Base-by-base conservation (phyloP, 2,113 vertebrate genomes). In the Sardina pilchardus region DNA sequence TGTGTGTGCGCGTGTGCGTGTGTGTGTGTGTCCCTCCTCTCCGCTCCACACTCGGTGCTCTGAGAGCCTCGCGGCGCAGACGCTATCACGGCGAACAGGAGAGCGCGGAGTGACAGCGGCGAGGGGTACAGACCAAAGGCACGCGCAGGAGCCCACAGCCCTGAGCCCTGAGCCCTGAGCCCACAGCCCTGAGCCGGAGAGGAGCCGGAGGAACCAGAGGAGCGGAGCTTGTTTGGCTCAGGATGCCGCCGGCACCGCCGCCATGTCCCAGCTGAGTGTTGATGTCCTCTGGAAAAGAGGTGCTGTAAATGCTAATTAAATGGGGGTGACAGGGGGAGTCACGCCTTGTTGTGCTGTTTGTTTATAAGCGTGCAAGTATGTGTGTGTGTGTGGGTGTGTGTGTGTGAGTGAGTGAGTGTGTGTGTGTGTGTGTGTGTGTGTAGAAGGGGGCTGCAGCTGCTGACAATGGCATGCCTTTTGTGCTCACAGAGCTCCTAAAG, bases 231-330 rank as follows among this genome's bases (percentile, higher is more conserved):
- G 34, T 67, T 67, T 67, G 63, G 24, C 30, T 78, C 16, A 78
- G 71, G 71, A 36, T 78, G 71, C 71, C 14, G 71, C 12, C 30
- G 16, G 30, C 34, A 3, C 30, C 71, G 5, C 14, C 26, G 5
- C 71, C 63, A 12, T 67, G 7, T 67, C 63, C 63, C 63, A 12
- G 63, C 26, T 78, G 71, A 78, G 71, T 17, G 71, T 34, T 36
- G 71, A 78, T 78, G 71, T 78, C 71, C 71, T 78, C 71, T 78
- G 71, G 71, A 78, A 78, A 36, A 36, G 34, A 78, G 71, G 71
- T 30, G 63, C 71, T 78, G 71, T 78, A 78, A 78, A 78, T 78
- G 71, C 71, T 78, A 78, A 78, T 78, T 78, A 78, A 78, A 78
- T 78, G 34, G 71, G 71, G 34, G 34, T 14, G 71, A 36, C 71